A percentile compares a stretch with the other conserved stretches of the same genome.
phyloP scores from a whole-genome alignment of 2,113 vertebrate genomes.

The Mobula hypostoma region DNA sequence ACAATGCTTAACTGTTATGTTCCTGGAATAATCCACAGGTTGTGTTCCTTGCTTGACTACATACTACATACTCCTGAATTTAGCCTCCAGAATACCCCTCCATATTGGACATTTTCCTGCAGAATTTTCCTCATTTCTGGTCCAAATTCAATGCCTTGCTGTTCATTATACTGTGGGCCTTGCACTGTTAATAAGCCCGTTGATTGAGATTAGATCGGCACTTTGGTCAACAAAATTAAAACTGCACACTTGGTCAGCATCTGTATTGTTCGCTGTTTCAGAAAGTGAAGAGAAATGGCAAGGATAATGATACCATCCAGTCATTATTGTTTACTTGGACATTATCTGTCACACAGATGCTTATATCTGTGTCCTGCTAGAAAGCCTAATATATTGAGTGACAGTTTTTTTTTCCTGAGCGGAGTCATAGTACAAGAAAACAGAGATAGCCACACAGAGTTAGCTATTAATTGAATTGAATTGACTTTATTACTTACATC shows the following conservation, averaged over 20 bases:
- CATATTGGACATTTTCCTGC: too few species aligned
- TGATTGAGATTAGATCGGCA: neutral
- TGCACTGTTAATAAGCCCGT: neutral
- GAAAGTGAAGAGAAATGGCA: neutral
- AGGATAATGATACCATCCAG: neutral
- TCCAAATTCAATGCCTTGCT: neutral
- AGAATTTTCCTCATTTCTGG: neutral
- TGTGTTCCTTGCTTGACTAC: too few species aligned
- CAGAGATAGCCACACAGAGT: neutral
- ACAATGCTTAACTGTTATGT: too few species aligned
- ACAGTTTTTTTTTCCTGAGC: too few species aligned
- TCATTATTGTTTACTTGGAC: neutral
- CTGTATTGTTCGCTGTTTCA: neutral
- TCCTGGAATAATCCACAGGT: too few species aligned
- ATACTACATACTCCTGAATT: too few species aligned
- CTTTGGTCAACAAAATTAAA: neutral
- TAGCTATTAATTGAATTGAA: neutral
- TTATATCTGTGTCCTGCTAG: neutral
- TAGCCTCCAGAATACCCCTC: too few species aligned
- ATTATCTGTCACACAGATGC: neutral
- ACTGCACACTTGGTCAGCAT: neutral
- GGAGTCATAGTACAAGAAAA: neutral
- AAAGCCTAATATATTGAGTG: neutral
- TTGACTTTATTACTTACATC: too few species aligned
- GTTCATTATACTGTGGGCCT: neutral